A percentile compares a stretch with the other conserved stretches of the same genome.
Conservation (phyloP, 2,888 invertebrate species). For the Xestobium rufovillosum region DNA sequence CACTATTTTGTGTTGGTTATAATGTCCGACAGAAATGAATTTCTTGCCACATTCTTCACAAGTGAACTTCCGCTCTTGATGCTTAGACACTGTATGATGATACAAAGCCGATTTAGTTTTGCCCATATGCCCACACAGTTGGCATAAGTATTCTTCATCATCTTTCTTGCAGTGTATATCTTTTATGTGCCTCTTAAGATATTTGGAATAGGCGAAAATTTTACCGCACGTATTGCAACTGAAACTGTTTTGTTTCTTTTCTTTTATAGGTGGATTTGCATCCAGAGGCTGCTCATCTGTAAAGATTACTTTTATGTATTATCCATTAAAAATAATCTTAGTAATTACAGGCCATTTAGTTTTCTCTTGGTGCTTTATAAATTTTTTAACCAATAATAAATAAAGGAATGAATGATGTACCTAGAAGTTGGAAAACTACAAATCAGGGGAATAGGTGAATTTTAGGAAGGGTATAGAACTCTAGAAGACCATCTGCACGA, state of each 20-base stretch:
- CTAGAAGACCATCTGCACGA: too few species aligned
- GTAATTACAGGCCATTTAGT: not conserved
- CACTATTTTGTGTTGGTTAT: constrained; percentile 69
- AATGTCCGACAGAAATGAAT: constrained; percentile 60
- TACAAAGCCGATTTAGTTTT: constrained; percentile 24
- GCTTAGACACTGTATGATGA: constrained; percentile 32
- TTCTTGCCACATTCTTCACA: constrained; percentile 61
- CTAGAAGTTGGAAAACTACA: too few species aligned
- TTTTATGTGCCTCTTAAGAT: constrained; percentile 20
- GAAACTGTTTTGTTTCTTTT: not conserved
- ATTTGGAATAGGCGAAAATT: constrained; percentile 12
- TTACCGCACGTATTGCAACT: constrained; percentile 20
- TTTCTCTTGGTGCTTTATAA: not conserved
- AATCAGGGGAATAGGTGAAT: too few species aligned
- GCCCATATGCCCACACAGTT: constrained; percentile 26
- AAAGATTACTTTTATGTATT: constrained; percentile 1
- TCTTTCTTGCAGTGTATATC: constrained; percentile 15
- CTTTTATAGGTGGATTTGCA: not conserved
- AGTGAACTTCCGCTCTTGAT: constrained; percentile 46
- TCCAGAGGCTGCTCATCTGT: not conserved
- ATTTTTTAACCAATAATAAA: too few species aligned
- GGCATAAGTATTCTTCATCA: constrained; percentile 23
- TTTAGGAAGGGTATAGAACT: too few species aligned
- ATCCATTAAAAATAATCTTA: not conserved
- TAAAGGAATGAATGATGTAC: too few species aligned